Evolutionary conservation across 2,113 vertebrate genomes (phyloP), one percentile per base, ranked within the genome.

Genomic region (Passer domesticus): DNA sequence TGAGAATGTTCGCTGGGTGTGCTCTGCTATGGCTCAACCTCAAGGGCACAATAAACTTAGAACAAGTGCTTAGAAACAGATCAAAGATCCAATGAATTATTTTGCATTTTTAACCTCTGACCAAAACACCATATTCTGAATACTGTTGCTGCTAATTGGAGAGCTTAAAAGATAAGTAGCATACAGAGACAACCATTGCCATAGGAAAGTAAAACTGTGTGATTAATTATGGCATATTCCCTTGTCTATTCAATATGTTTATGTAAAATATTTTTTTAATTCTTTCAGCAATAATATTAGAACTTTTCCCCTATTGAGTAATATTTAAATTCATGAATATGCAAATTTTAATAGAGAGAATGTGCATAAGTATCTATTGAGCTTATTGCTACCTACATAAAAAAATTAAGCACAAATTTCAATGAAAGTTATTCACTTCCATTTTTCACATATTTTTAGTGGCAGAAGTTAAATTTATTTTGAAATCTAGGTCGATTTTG

Each of bases 31-130:
- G 9, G 82, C 66, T 92, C 76, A 97, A 85, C 94, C 96, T 95
- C 94, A 90, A 87, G 94, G 94, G 94, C 95, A 92, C 79, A 94
- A 92, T 92, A 96, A 97, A 90, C 94, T 94, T 81, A 96, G 94
- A 96, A 95, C 74, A 94, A 97, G 70, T 94, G 90, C 95, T 94
- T 90, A 95, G 93, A 93, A 95, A 86, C 68, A 96, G 95, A 97
- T 96, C 95, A 97, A 96, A 97, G 94, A 97, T 77, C 78, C 91
- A 94, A 85, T 93, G 95, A 97, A 97, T 97, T 97, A 94, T 88
- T 97, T 96, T 96, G 90, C 95, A 96, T 95, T 97, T 97, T 97
- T 97, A 97, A 97, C 95, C 96, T 97, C 94, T 97, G 97, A 97
- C 96, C 96, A 94, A 95, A 94, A 83, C 91, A 93, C 89, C 82